These are phyloP conservation scores for Pangasianodon hypophthalmus DNA, from an alignment of 2,113 vertebrate genomes.

Conservation along the genomic window DNA sequence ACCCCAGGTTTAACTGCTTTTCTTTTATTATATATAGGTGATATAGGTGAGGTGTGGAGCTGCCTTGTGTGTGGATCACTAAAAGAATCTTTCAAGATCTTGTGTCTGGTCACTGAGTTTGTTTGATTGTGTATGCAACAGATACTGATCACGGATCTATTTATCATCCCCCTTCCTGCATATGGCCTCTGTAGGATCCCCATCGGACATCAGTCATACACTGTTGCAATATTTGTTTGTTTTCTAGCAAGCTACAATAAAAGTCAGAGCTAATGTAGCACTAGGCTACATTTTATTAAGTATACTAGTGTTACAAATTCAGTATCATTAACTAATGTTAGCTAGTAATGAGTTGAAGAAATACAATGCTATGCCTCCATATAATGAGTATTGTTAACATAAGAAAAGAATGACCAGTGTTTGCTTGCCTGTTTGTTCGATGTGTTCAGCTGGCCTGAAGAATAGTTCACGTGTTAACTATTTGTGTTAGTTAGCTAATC, in stretches of 20 bases:
- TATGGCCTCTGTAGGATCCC: background rate
- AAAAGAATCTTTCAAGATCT: conserved; percentile 36
- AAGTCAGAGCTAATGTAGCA: background rate
- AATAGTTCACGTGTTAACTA: background rate
- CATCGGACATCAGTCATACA: background rate
- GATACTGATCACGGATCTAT: background rate
- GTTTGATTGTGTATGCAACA: background rate
- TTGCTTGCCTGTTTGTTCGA: background rate
- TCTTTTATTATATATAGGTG: background rate
- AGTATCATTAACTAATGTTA: background rate
- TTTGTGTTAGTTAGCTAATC: background rate
- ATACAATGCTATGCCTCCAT: background rate
- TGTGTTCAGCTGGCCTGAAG: background rate
- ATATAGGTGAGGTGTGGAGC: conserved; percentile 20
- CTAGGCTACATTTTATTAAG: background rate
- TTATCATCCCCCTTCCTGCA: background rate
- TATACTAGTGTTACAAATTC: background rate
- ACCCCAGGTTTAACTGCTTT: conserved; percentile 15
- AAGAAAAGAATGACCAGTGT: background rate
- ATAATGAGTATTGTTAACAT: background rate
- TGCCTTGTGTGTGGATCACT: conserved; percentile 28
- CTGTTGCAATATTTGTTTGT: background rate
- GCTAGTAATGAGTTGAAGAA: background rate
- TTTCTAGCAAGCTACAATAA: background rate
- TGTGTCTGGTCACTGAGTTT: conserved; percentile 7